Percentiles rank a stretch among this genome's conserved stretches.
Conservation (phyloP, 2,888 invertebrate species). For the Tineola bisselliella region DNA sequence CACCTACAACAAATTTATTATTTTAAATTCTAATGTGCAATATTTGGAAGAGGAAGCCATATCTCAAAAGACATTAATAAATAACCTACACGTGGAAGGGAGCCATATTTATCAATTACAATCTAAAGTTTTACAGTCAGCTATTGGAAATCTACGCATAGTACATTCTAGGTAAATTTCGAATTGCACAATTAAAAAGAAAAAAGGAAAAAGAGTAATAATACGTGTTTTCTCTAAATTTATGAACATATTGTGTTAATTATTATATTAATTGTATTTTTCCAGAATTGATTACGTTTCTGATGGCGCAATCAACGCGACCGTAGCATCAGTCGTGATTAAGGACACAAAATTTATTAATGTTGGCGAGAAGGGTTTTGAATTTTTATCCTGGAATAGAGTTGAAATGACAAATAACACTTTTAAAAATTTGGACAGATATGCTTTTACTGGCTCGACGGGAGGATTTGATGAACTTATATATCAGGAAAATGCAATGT, state of each 20-base stretch:
- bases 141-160: constrained; percentile 71
- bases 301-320: constrained; percentile 71
- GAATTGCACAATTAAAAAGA: not conserved
- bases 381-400: constrained; percentile 73
- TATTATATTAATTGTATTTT: constrained; percentile 20
- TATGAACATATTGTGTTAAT: constrained; percentile 12
- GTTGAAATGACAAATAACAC: constrained; percentile 72
- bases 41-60: constrained; percentile 72
- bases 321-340: constrained; percentile 69
- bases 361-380: constrained; percentile 69
- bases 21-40: constrained; percentile 70
- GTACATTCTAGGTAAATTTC: constrained; percentile 67
- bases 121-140: constrained; percentile 70
- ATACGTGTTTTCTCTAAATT: not conserved
- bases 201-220: too few relatives aligned
- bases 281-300: constrained; percentile 71
- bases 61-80: constrained; percentile 69
- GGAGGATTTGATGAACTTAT: constrained; percentile 68
- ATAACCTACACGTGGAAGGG: constrained; percentile 68
- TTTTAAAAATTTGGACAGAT: constrained; percentile 66
- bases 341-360: constrained; percentile 69
- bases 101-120: constrained; percentile 67
- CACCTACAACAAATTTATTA: constrained; percentile 69
- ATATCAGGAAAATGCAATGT: constrained; percentile 55
- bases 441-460: constrained; percentile 62